These are phyloP conservation scores for Patella pellucida DNA, from an alignment of 2,888 invertebrate genomes.

Conservation along the genomic window DNA sequence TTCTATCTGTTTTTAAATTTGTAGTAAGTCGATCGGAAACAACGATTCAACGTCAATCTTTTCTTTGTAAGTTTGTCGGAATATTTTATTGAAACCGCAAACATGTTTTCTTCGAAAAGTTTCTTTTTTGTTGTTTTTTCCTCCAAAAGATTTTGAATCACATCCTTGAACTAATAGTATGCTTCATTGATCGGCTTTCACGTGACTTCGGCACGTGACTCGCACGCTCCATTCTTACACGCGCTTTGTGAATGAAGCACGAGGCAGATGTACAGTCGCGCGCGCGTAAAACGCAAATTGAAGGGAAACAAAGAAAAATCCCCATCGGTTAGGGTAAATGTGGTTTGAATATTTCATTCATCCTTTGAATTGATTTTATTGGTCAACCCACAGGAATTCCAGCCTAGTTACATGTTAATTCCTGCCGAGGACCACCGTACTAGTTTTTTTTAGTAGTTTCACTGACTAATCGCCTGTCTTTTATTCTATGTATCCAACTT, in stretches of 20 bases:
- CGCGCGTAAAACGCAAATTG: not conserved
- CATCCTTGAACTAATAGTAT: not conserved
- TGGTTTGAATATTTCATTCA: not conserved
- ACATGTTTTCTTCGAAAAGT: no score
- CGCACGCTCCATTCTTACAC: not conserved
- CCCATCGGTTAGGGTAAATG: not conserved
- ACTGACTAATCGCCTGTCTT: not conserved
- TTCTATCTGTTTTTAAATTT: no score
- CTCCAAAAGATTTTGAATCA: no score
- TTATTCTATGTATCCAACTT: not conserved
- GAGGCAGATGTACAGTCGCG: slow-evolving; percentile 6
- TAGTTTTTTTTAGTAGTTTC: not conserved
- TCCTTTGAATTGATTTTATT: not conserved
- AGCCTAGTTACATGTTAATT: not conserved
- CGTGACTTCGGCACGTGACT: not conserved
- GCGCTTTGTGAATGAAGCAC: not conserved
- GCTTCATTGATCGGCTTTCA: slow-evolving; percentile 2
- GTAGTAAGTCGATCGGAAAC: no score
- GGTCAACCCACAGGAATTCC: not conserved
- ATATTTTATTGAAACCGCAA: no score
- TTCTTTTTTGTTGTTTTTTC: no score
- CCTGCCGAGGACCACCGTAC: not conserved
- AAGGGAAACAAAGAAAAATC: not conserved
- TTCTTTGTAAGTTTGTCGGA: no score
- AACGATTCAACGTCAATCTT: no score